These are phyloP conservation scores for Dynastes hyllus DNA, from an alignment of 2,888 invertebrate species.

Conservation along the genomic window DNA sequence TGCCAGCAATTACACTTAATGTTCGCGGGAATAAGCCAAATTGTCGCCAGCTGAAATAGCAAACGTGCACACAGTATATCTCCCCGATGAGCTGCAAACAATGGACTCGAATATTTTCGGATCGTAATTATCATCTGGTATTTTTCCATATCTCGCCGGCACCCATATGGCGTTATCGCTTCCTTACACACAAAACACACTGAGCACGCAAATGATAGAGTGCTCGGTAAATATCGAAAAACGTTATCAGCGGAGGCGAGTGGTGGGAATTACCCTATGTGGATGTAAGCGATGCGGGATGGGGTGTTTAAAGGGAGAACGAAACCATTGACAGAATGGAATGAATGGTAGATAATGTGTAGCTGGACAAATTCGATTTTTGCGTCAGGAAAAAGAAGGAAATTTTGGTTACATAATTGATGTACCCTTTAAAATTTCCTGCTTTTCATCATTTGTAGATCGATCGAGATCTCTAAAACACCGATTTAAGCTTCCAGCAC, in stretches of 20 bases:
- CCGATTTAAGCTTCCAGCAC: too few relatives aligned
- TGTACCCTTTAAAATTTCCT: too few relatives aligned
- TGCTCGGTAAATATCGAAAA: constrained; percentile 1
- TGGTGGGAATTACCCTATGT: neutral
- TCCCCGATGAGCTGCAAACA: constrained; percentile 4
- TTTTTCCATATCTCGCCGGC: constrained; percentile 40
- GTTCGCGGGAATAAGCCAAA: neutral
- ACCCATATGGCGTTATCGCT: constrained; percentile 36
- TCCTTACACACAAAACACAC: constrained; percentile 27
- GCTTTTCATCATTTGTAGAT: too few relatives aligned
- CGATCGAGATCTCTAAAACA: too few relatives aligned
- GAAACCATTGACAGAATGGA: neutral
- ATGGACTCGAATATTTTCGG: constrained; percentile 6
- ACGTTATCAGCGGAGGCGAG: neutral
- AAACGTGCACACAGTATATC: neutral
- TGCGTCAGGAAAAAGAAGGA: too few relatives aligned
- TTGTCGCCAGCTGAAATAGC: constrained; percentile 16
- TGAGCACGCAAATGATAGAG: constrained; percentile 26
- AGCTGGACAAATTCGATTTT: too few relatives aligned
- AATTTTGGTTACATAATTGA: too few relatives aligned
- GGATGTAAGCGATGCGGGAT: neutral
- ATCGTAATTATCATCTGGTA: constrained; percentile 27
- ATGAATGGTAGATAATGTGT: too few relatives aligned
- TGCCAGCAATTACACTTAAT: too few relatives aligned
- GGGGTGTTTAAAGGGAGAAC: neutral